Evolutionary conservation across 2,113 vertebrate genomes (phyloP).

Genomic region (Pithys albifrons): DNA sequence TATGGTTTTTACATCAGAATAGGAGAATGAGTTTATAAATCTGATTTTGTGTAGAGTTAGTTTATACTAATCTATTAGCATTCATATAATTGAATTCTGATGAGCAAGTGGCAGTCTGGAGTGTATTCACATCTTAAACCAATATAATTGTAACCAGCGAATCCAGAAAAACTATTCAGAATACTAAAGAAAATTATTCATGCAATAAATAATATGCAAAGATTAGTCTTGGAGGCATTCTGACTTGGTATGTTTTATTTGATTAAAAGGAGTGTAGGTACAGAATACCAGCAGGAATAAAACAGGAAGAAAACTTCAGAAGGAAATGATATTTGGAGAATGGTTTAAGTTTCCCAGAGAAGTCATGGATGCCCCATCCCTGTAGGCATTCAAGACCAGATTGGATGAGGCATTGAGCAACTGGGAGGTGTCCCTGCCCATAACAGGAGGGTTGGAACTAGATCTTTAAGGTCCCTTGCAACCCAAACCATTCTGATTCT

Average conservation of each 20-base stretch:
- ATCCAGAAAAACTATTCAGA: conserved; percentile 4
- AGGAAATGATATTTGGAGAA: neutral
- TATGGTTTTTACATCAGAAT: neutral
- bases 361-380: neutral
- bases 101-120: neutral
- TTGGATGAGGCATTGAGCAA: neutral
- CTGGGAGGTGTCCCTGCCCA: neutral
- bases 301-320: neutral
- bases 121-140: conserved; percentile 29
- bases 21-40: neutral
- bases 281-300: neutral
- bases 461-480: neutral
- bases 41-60: neutral
- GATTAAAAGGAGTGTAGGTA: neutral
- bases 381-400: neutral
- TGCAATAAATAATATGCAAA: conserved; percentile 13
- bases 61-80: neutral
- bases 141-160: conserved; percentile 12
- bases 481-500: neutral
- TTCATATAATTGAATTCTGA: conserved; percentile 1
- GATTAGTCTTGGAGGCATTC: neutral
- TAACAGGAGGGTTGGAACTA: neutral
- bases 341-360: neutral
- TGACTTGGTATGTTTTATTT: neutral
- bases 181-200: conserved; percentile 3